Base-by-base conservation (phyloP, 37 sponge, comb jelly and placozoan genomes). In the Diacarnus erythraeanus region DNA sequence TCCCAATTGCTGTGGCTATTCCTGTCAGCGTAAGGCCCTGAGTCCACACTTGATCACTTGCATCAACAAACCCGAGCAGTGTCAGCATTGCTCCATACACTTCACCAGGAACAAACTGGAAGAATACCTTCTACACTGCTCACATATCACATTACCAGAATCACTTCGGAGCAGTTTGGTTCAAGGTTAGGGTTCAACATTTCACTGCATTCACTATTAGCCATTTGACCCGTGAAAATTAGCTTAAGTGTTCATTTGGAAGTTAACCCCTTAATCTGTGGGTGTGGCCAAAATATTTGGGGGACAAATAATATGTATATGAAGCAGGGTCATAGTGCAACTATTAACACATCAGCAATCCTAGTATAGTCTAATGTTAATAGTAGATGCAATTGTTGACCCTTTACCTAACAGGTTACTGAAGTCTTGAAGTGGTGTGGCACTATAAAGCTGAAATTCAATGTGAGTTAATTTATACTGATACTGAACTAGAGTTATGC, bases 401-500 rank as follows among this genome's bases (percentile, higher is more conserved):
- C n/a, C n/a, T n/a, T n/a, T n/a, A n/a, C 56, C 60, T 59, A 3
- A 27, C 63, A 91, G 92, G 83, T 72, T 34, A 79, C 57, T 60
- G 92, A 91, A 30, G 71, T 83, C 22, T 42, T 91, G 57, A 91
- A 91, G 41, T 91, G 92, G 92, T 75, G 74, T 66, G 92, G 92
- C 0, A 72, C 77, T 57, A 41, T 88, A 25, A 82, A 82, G 38
- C 43, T 88, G 42, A 88, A 88, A 41, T 18, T 77, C 17, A 77
- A 77, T 69, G 88, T 82, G 38, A 12, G 30, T 63, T 77, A n/a
- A n/a, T n/a, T n/a, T n/a, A n/a, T n/a, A n/a, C n/a, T n/a, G n/a
- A n/a, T n/a, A n/a, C n/a, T n/a, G n/a, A n/a, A n/a, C n/a, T n/a
- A n/a, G n/a, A n/a, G n/a, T n/a, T n/a, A n/a, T n/a, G n/a, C n/a